Evolutionary conservation across 2,888 invertebrate genomes (phyloP), one percentile per base, ranked within the genome.

Genomic region (Orchesellides sinensis): DNA sequence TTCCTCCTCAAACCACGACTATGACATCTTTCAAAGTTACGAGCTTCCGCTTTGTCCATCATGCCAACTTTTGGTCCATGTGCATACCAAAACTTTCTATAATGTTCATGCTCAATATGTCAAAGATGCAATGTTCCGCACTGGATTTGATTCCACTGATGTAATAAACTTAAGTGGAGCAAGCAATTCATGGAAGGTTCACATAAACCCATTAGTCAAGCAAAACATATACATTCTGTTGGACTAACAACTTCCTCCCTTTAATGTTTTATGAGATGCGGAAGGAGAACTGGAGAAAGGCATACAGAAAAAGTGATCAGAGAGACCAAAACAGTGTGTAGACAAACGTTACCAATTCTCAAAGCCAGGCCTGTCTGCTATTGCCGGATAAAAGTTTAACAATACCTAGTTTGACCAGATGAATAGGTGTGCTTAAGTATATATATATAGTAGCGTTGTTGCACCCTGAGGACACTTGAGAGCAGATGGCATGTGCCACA

Each of bases 401-500:
- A 35, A 78, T 45, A 66, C 72, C 79, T 72, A 69, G 54, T n/a
- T 80, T 80, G 79, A 72, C 72, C 79, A 80, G 63, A 65, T 40
- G 35, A 52, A 66, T 66, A 66, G 54, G 56, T n/a, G n/a, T n/a
- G n/a, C n/a, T n/a, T n/a, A n/a, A n/a, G 49, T 27, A 72, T 65
- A 65, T 81, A 59, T 56, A 2, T 49, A 61, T 17, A 65, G 69
- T 61, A 66, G 69, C 73, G 73, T 80, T 81, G 80, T 73, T 81
- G 80, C 80, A 81, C 80, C 80, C 80, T 81, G 66, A 81, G 80
- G 80, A 81, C 73, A 81, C 80, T 81, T 81, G 80, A 81, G 79
- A 79, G 83, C 83, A 83, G 83, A 83, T 83, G 83, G 83, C 83
- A 79, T 79, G 79, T 83, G 79, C 83, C 83, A 73, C 75, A 83